Conservation (phyloP, 2,888 invertebrate genomes). For the Eucera pruinosa region DNA sequence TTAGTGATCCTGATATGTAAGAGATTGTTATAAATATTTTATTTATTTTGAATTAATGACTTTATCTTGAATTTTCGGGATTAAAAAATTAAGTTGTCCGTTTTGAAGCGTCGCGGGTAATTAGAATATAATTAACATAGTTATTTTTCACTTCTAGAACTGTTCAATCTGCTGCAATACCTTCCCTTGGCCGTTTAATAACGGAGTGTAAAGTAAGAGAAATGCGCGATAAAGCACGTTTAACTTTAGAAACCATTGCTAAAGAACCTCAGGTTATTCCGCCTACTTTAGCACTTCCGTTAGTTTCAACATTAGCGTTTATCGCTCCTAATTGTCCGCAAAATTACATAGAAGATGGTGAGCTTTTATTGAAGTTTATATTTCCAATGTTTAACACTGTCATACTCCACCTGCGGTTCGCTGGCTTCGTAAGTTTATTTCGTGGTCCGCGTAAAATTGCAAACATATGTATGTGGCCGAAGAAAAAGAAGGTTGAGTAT, state of each 20-base stretch:
- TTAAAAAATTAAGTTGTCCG: neutral
- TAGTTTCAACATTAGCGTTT: slow-evolving; percentile 87
- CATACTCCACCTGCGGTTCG: no score
- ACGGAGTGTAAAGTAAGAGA: slow-evolving; percentile 85
- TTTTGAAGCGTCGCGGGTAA: neutral
- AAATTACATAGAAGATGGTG: slow-evolving; percentile 86
- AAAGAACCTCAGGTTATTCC: slow-evolving; percentile 80
- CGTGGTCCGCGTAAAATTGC: no score
- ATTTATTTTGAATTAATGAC: slow-evolving; percentile 7
- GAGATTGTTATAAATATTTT: slow-evolving; percentile 71
- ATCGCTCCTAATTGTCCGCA: slow-evolving; percentile 87
- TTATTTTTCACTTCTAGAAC: slow-evolving; percentile 79
- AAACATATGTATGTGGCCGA: no score
- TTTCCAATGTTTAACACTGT: neutral
- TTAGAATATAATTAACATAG: neutral
- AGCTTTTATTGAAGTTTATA: neutral
- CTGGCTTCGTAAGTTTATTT: no score
- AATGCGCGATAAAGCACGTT: slow-evolving; percentile 86
- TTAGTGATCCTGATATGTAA: slow-evolving; percentile 89
- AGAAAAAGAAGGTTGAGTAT: no score
- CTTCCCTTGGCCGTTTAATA: slow-evolving; percentile 87
- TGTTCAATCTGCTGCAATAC: slow-evolving; percentile 88
- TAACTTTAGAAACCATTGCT: slow-evolving; percentile 83
- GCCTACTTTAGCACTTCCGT: slow-evolving; percentile 85
- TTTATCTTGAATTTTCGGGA: neutral